These are phyloP conservation scores for Lasiurus cinereus DNA, from an alignment of 2,113 vertebrate genomes.

Conservation along the genomic window DNA sequence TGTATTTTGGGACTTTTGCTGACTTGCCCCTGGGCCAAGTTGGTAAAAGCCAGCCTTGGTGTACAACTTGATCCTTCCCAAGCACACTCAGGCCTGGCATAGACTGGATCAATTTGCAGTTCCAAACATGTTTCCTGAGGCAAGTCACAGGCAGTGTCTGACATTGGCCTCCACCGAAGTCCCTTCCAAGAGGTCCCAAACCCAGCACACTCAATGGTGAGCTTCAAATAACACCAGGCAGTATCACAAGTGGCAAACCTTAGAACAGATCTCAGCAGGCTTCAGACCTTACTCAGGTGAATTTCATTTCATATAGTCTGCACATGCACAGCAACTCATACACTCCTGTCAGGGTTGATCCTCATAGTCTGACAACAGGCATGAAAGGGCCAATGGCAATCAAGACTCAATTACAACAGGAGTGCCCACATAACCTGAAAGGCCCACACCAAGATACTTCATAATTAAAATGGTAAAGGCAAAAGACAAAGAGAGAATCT, in stretches of 20 bases:
- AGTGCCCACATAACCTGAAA: neutral
- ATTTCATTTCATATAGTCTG: too few relatives aligned
- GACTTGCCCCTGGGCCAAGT: neutral
- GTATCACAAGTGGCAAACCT: neutral
- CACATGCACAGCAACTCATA: neutral
- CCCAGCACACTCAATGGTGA: neutral
- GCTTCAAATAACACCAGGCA: neutral
- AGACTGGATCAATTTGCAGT: neutral
- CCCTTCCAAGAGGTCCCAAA: neutral
- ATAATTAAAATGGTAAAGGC: neutral
- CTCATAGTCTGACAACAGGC: neutral
- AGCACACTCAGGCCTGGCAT: neutral
- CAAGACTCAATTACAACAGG: neutral
- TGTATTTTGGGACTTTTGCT: neutral
- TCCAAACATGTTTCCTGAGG: neutral
- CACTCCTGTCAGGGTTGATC: neutral
- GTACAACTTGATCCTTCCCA: neutral
- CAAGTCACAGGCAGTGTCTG: neutral
- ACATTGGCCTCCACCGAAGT: neutral
- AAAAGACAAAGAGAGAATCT: neutral
- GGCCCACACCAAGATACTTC: neutral
- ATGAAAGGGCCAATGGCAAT: neutral
- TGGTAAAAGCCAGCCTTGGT: neutral
- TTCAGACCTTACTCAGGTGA: neutral
- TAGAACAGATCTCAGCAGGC: neutral